These are phyloP conservation scores for Tetrapedia diversipes DNA, from an alignment of 2,888 invertebrate species.

Conservation along the genomic window DNA sequence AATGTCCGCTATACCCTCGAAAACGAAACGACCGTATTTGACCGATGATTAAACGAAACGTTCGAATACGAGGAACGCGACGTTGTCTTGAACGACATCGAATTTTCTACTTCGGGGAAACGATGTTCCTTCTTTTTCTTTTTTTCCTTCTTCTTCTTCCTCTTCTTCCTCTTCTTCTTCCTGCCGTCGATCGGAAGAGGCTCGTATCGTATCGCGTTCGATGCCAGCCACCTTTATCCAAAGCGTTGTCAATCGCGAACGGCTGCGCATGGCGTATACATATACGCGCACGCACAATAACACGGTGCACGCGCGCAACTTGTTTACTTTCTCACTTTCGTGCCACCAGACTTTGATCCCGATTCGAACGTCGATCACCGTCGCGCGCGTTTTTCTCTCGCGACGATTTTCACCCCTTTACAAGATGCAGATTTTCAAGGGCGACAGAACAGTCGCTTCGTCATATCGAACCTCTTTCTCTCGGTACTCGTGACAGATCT, in stretches of 20 bases:
- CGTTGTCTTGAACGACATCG: too few species aligned
- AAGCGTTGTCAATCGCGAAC: slow-evolving; percentile 4
- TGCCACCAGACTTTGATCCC: slow-evolving; percentile 22
- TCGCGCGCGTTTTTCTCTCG: not conserved
- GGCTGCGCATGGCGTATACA: slow-evolving; percentile 16
- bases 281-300: too few species aligned
- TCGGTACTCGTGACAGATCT: too few species aligned
- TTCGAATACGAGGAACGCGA: not conserved
- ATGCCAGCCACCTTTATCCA: slow-evolving; percentile 11
- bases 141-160: not conserved
- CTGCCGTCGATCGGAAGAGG: not conserved
- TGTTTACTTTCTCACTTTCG: slow-evolving; percentile 52
- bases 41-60: not conserved
- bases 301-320: slow-evolving; percentile 22
- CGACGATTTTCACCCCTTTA: slow-evolving; percentile 20
- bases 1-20: not conserved
- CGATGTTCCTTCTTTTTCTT: not conserved
- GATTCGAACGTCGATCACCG: not conserved
- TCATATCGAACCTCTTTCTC: not conserved
- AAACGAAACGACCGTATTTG: not conserved
- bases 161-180: not conserved
- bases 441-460: not conserved
- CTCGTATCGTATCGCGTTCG: not conserved
- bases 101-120: not conserved
- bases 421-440: not conserved